Evolutionary conservation across 2,797 vertebrate species (phyloP), one percentile per base, ranked within the genome.

Genomic region (Myiotriccus ornatus): DNA sequence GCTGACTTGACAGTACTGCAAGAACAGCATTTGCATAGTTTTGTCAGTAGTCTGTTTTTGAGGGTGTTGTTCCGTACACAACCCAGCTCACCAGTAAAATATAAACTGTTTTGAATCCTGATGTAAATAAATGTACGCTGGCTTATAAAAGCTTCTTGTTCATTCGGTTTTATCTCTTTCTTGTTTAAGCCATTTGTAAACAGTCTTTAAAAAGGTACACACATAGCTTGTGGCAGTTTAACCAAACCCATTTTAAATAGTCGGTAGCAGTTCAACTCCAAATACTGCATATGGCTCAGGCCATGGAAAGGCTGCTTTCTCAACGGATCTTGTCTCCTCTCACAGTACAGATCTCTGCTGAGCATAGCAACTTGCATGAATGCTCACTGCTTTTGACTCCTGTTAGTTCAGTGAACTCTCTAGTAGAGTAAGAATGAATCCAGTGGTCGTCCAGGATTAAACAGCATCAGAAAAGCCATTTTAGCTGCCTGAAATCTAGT

Each of bases 1-100:
- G 94, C 94, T 95, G 86, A 89, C 70, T 88, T 95, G 90, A 93
- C 88, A 93, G 53, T 59, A 70, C 47, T 73, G 59, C 59, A 47
- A 50, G 90, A 81, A 67, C 10, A 21, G 4, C 52, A 3, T 90
- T 91, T 93, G 55, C 78, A 80, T 76, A 57, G 39, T 65, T 70
- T 80, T 91, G 94, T 85, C 67, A 55, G 69, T 86, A 75, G 57
- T 41, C 63, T 90, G 85, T 81, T 93, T 91, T 95, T 88, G 86
- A 63, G 90, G 90, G 81, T 69, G 59, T 44, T 88, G 24, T 84
- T 63, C 67, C 12, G 3, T 91, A 28, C 30, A 17, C 73, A 81
- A 44, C 65, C 28, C 65, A 43, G 32, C 22, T 77, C 27, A 28
- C 39, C 47, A 57, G 44, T 56, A 56, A 82, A 65, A 27, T 47